Evolutionary conservation across 2,797 vertebrate species (phyloP).

Genomic region (Chrysocyon brachyurus): DNA sequence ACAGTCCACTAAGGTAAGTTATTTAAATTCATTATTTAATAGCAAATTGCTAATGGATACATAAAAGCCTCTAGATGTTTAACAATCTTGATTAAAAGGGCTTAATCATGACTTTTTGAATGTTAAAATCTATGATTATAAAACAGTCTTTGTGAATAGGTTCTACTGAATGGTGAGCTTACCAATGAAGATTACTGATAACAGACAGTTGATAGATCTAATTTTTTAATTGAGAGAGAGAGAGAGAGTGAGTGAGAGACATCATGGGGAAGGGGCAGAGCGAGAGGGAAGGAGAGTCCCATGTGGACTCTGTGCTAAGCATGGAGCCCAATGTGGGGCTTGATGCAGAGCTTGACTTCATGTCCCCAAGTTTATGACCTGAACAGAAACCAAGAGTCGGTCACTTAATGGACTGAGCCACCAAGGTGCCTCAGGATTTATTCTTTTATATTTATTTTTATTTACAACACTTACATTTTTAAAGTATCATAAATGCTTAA

Average conservation of each 20-base stretch:
- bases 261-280: background rate
- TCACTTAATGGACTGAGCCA: no score
- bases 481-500: constrained; percentile 82
- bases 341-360: background rate
- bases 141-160: constrained; percentile 81
- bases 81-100: background rate
- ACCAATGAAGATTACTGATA: constrained; percentile 91
- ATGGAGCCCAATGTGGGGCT: background rate
- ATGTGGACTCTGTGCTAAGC: background rate
- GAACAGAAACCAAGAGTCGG: no score
- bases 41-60: background rate
- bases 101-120: constrained; percentile 60
- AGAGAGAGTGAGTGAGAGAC: background rate
- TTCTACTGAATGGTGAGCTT: constrained; percentile 89
- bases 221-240: background rate
- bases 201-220: constrained; percentile 74
- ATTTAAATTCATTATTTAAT: constrained; percentile 7
- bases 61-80: background rate
- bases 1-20: background rate
- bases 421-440: background rate
- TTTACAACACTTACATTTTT: constrained; percentile 78
- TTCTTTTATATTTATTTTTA: background rate
- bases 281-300: background rate
- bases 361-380: background rate
- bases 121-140: background rate